These are phyloP conservation scores for Lottia gigantea DNA, from an alignment of 2,888 invertebrate genomes.

Conservation along the genomic window DNA sequence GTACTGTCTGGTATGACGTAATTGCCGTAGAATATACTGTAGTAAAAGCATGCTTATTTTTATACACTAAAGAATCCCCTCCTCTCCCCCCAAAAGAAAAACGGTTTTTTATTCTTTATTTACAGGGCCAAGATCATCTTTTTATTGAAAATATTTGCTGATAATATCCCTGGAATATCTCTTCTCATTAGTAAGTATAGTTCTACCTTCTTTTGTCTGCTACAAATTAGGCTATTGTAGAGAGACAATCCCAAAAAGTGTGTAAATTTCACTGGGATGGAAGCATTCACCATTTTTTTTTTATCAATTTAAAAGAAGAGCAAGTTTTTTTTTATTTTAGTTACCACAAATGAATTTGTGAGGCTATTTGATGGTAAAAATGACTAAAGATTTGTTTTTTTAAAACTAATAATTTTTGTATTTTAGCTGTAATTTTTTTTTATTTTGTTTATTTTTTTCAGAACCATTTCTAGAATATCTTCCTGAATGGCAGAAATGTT, in stretches of 20 bases:
- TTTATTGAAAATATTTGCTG: constrained; percentile 72
- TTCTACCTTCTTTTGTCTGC: no score
- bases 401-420: no score
- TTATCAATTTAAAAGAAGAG: not conserved
- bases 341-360: no score
- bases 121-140: constrained; percentile 45
- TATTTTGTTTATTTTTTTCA: constrained; percentile 36
- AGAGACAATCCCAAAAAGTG: no score
- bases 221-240: not conserved
- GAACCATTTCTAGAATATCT: constrained; percentile 82
- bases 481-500: constrained; percentile 88
- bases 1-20: no score
- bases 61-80: no score
- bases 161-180: constrained; percentile 79
- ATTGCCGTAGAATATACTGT: no score
- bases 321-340: no score
- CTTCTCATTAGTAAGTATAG: constrained; percentile 73
- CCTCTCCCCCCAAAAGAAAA: no score
- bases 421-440: constrained; percentile 9
- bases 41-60: no score
- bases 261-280: no score
- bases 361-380: not conserved
- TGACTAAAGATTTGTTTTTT: not conserved
- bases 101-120: constrained; percentile 16
- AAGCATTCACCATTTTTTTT: not conserved